Base-by-base conservation (phyloP, 2,888 invertebrate genomes). In the Drosophila gaucha region DNA sequence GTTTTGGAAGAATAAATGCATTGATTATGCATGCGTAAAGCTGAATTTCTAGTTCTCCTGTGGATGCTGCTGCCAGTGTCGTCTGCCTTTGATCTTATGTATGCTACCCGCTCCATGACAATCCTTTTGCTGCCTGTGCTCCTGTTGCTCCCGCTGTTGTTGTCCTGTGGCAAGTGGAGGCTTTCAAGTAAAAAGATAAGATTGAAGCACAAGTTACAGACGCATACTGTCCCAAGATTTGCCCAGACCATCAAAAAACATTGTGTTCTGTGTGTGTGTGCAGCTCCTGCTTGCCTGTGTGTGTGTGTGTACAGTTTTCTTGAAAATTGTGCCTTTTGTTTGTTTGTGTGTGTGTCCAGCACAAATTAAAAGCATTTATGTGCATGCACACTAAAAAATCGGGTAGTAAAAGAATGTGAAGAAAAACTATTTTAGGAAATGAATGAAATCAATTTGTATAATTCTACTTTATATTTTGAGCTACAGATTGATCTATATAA, bases 1-100 rank as follows among this genome's bases (percentile, higher is more conserved):
- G 57, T 22, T 54, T 35, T 35, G 43, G 58, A 65, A 78, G 78
- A 86, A 85, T 78, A 86, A 86, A 79, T 83, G 82, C 88, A 88
- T 83, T 83, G 88, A 83, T 86, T 83, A 88, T 83, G 82, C 82
- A 83, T 83, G 82, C 88, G 82, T 83, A 83, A 83, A 76, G 77
- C 77, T 70, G 50, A 71, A 83, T 78, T 67, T 77, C 47, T 51
- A 51, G 73, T 33, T 54, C 60, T 72, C 52, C 73, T 26, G 65
- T 65, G 58, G 58, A 35, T 52, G 59, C 38, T 59, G 12, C 22
- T 28, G 44, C 6, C 22, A 22, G 41, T 63, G 35, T 28, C 57
- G 41, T 47, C 62, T 51, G 55, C 70, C 66, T 78, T 64, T 80
- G 86, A 79, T 70, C 79, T 70, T 67, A 50, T 38, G 59, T 39